phyloP scores from a whole-genome alignment of 2,888 invertebrate species.

The Frankliniella intonsa region DNA sequence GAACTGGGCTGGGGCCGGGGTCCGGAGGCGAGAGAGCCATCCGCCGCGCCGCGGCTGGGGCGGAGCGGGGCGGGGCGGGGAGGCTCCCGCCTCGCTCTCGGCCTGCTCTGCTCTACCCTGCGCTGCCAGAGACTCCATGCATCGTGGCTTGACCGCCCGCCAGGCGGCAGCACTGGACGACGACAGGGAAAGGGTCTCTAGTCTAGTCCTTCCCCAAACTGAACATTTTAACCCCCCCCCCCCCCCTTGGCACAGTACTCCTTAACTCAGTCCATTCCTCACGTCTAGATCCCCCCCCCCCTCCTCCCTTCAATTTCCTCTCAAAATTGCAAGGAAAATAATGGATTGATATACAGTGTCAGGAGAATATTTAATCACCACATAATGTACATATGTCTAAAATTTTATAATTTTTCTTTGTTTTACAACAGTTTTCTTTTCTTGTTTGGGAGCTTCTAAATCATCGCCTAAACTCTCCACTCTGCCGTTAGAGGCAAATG shows the following conservation, averaged over 20 bases:
- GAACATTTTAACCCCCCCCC: no score
- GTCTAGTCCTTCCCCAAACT: no score
- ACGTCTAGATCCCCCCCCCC: no score
- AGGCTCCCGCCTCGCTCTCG: background rate
- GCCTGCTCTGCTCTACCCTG: background rate
- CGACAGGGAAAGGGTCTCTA: no score
- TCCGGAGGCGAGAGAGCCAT: background rate
- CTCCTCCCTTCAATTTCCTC: no score
- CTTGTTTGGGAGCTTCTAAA: background rate
- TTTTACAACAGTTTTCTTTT: slow-evolving; percentile 13
- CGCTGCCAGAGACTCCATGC: background rate
- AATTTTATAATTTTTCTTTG: slow-evolving; percentile 31
- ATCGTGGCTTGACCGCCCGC: background rate
- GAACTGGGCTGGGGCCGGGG: background rate
- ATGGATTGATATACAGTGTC: background rate
- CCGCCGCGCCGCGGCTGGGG: background rate
- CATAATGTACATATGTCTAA: background rate
- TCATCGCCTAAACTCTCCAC: slow-evolving; percentile 49
- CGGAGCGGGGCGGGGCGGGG: background rate
- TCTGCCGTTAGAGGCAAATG: slow-evolving; percentile 45
- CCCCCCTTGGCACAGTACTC: no score
- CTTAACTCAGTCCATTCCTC: no score
- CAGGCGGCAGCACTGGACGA: background rate
- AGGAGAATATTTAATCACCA: background rate
- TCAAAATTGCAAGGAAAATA: background rate